Percentiles rank a stretch among this genome's conserved stretches.
Conservation (phyloP, 1,140 invertebrate species). For the Solenopsis invicta region DNA sequence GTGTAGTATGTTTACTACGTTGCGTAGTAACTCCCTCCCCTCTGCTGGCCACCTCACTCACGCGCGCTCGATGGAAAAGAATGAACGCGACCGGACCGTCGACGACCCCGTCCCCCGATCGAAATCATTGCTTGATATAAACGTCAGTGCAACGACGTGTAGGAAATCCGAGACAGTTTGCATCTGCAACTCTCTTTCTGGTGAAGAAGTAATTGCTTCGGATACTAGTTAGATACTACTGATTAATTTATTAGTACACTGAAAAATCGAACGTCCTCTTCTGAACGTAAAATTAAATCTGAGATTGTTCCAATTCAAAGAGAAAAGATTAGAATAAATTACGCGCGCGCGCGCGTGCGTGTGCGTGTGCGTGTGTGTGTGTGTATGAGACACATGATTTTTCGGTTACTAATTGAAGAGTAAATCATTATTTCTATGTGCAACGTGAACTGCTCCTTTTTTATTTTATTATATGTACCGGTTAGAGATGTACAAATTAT, state of each 20-base stretch:
- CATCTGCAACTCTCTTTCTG: background rate
- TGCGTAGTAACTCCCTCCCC: conserved; percentile 21
- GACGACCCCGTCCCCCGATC: background rate
- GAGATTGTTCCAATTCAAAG: background rate
- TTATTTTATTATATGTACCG: background rate
- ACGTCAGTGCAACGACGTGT: background rate
- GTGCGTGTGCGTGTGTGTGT: too few relatives aligned
- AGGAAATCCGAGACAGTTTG: background rate
- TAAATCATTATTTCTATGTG: conserved; percentile 1
- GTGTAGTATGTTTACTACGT: conserved; percentile 47
- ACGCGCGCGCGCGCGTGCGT: too few relatives aligned
- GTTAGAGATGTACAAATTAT: background rate
- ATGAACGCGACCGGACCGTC: conserved; percentile 18
- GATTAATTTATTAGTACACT: background rate
- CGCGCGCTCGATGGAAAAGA: conserved; percentile 30
- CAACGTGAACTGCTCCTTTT: background rate
- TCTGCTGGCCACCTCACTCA: background rate
- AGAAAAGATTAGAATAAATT: background rate
- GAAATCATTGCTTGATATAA: conserved; percentile 9
- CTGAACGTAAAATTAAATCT: background rate
- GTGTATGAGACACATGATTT: background rate
- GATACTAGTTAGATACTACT: background rate
- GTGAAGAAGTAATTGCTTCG: background rate
- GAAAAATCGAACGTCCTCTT: background rate
- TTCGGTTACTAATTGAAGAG: background rate